These are phyloP conservation scores for Hybognathus amarus DNA, from an alignment of 2,797 vertebrate species.

Conservation along the genomic window DNA sequence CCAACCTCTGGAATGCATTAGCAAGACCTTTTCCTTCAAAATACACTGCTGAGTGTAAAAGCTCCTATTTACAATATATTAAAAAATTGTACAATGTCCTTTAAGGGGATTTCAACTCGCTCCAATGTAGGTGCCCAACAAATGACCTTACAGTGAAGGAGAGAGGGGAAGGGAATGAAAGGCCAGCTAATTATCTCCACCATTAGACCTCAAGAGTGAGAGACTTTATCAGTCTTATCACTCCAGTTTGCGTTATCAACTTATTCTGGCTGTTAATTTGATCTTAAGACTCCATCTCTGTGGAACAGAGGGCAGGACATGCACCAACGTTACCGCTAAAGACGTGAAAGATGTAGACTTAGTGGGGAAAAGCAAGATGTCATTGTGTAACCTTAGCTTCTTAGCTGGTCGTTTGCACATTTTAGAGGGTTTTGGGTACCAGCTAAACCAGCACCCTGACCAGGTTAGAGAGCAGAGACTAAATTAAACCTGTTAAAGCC, in stretches of 20 bases:
- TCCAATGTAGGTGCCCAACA: background rate
- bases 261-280: slow-evolving; percentile 55
- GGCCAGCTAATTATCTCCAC: slow-evolving; percentile 51
- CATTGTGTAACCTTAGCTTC: background rate
- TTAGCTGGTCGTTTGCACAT: background rate
- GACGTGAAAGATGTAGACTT: background rate
- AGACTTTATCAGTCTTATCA: slow-evolving; percentile 49
- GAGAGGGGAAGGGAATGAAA: slow-evolving; percentile 1
- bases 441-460: background rate
- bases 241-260: slow-evolving; percentile 46
- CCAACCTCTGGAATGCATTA: background rate
- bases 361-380: background rate
- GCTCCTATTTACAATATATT: background rate
- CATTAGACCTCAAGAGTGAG: slow-evolving; percentile 35
- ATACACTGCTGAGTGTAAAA: background rate
- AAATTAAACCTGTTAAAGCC: slow-evolving; percentile 10
- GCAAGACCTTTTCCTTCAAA: background rate
- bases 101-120: background rate
- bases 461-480: background rate
- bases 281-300: slow-evolving; percentile 32
- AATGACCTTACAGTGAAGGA: slow-evolving; percentile 12
- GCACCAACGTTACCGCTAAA: background rate
- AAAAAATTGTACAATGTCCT: background rate
- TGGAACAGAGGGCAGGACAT: background rate
- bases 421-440: background rate